A percentile compares a stretch with the other conserved stretches of the same genome.
phyloP scores from a whole-genome alignment of 2,888 invertebrate species.

The Limenitis camilla region DNA sequence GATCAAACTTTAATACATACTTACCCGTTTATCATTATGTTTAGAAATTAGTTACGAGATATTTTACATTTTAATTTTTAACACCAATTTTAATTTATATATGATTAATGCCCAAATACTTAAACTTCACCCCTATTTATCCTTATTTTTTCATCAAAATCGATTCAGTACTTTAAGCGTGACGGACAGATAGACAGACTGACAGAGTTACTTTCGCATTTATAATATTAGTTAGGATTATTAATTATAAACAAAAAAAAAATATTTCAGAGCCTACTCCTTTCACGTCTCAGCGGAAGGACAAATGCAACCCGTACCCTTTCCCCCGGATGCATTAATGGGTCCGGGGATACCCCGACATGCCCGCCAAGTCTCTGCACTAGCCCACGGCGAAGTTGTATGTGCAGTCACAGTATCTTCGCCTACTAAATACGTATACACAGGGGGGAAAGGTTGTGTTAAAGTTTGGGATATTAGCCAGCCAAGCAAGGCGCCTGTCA shows the following conservation, averaged over 20 bases:
- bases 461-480: constrained; percentile 98
- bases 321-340: constrained; percentile 94
- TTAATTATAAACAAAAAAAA: not conserved
- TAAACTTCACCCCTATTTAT: no score
- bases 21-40: no score
- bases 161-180: no score
- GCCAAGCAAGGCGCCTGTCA: constrained; percentile 90
- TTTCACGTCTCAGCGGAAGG: constrained; percentile 94
- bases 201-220: no score
- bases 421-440: constrained; percentile 94
- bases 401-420: constrained; percentile 97
- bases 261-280: constrained; percentile 86
- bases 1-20: no score
- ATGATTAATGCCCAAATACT: no score
- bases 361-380: constrained; percentile 88
- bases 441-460: constrained; percentile 97
- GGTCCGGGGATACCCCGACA: constrained; percentile 95
- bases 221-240: not conserved
- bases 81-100: no score
- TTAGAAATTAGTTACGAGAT: no score
- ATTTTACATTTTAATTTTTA: no score
- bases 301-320: constrained; percentile 93
- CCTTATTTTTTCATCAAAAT: no score
- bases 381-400: constrained; percentile 96
- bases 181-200: no score